Percentiles rank a stretch among this genome's conserved stretches.
Conservation (phyloP, 2,888 invertebrate species). For the Dasypogon diadema region DNA sequence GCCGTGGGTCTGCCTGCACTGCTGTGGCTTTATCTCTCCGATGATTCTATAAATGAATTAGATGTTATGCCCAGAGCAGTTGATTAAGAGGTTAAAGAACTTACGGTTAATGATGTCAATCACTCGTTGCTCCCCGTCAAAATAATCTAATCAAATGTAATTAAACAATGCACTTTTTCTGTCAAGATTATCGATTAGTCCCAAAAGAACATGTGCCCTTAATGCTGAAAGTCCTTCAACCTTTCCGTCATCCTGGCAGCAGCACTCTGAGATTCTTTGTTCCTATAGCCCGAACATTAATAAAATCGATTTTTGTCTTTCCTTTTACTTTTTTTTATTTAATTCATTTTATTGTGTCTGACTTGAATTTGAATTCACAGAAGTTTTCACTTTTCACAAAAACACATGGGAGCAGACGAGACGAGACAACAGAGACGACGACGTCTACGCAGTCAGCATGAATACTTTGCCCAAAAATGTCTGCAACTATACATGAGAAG, state of each 20-base stretch:
- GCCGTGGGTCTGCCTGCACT: not conserved
- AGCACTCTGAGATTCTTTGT: slow-evolving; percentile 34
- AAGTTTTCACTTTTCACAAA: slow-evolving; percentile 35
- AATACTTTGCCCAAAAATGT: not conserved
- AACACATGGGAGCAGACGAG: not conserved
- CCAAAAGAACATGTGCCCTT: slow-evolving; percentile 15
- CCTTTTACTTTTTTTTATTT: slow-evolving; percentile 37
- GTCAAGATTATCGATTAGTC: slow-evolving; percentile 20
- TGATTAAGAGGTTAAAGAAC: slow-evolving; percentile 45
- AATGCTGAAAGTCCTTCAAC: slow-evolving; percentile 2
- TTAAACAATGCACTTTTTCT: not conserved
- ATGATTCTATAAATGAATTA: slow-evolving; percentile 42
- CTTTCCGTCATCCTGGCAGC: slow-evolving; percentile 24
- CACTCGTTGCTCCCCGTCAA: slow-evolving; percentile 10
- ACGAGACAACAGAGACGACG: not conserved
- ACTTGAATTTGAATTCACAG: slow-evolving; percentile 19
- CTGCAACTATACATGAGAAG: not conserved
- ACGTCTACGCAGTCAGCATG: slow-evolving; percentile 35
- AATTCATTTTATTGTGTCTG: slow-evolving; percentile 33
- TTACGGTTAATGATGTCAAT: slow-evolving; percentile 36
- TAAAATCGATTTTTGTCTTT: slow-evolving; percentile 37
- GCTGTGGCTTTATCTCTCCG: not conserved
- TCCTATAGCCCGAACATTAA: slow-evolving; percentile 22
- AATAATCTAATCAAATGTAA: slow-evolving; percentile 6
- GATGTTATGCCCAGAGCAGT: slow-evolving; percentile 14